Evolutionary conservation across 2,797 vertebrate species (phyloP).

Genomic region (Acipenser transmontanus): DNA sequence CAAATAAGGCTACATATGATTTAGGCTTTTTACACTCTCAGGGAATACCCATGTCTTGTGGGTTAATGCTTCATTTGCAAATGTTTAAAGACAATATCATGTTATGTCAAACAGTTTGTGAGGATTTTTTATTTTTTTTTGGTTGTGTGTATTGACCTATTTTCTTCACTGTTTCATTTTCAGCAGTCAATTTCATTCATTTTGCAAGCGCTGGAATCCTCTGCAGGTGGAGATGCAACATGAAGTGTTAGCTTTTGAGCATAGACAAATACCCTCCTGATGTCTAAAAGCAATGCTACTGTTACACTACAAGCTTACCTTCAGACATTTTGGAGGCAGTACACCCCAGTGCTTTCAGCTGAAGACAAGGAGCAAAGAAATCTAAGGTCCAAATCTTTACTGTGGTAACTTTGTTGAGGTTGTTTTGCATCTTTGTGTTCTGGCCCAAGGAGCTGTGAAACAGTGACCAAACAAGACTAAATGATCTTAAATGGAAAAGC

Average conservation of each 20-base stretch:
- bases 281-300: not conserved
- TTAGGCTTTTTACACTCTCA: slow-evolving; percentile 36
- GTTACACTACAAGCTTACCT: not conserved
- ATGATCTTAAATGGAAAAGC: too few species aligned
- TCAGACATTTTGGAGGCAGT: too few species aligned
- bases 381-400: too few species aligned
- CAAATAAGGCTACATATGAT: slow-evolving; percentile 34
- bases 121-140: slow-evolving; percentile 6
- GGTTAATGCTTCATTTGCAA: slow-evolving; percentile 25
- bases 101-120: slow-evolving; percentile 14
- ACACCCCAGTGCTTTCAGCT: too few species aligned
- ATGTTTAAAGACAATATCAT: slow-evolving; percentile 16
- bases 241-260: slow-evolving; percentile 1
- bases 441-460: too few species aligned
- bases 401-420: too few species aligned
- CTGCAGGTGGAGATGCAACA: not conserved
- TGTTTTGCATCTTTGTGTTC: too few species aligned
- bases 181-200: slow-evolving; percentile 2
- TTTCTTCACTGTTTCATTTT: not conserved
- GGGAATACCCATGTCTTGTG: slow-evolving; percentile 35
- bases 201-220: not conserved
- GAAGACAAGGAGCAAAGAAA: not conserved
- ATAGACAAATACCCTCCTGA: not conserved
- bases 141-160: not conserved
- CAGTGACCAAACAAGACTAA: too few species aligned